Evolutionary conservation across 2,797 vertebrate genomes (phyloP), one percentile per base, ranked within the genome.

Genomic region (Pelodytes ibericus): DNA sequence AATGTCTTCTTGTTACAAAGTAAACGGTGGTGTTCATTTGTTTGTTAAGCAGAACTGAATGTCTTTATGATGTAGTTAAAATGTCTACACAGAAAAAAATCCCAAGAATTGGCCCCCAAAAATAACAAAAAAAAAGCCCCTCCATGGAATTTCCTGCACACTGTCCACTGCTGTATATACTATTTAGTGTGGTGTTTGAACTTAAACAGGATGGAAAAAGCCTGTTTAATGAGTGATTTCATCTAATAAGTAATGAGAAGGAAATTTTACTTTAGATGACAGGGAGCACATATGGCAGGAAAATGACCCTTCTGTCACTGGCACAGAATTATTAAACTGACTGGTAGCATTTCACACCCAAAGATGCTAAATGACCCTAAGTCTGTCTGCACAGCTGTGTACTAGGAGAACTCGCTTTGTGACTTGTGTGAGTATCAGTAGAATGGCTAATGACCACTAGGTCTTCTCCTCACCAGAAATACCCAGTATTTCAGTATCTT

Each of bases 271-370:
- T n/a, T 53, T 53, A 22, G 11, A 24, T 20, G 4, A 53, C n/a
- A 4, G 3, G 41, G 41, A 25, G 24, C 49, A 53, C 49, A 53
- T 53, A 53, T 53, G 49, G 49, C 49, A 53, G 49, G 11, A 53
- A 53, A 53, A 53, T 8, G n/a, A 24, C 4, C 36, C 49, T 53
- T 53, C 49, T 53, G 49, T 53, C 24, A 53, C 49, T 53, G 22
- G 49, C n/a, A 53, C n/a, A 53, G 24, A 53, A 53, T 53, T 1
- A 53, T 24, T 53, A 7, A 53, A 53, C 20, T 53, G 49, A 53
- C 49, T 53, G n/a, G 49, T 53, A 22, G 22, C 49, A 53, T 53
- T 22, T 53, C n/a, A 24, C 49, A 53, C 49, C 49, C 49, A 53
- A 53, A 53, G 49, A 13, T 0, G 16, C 22, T 22, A 53, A 1